Conservation (phyloP, 2,797 vertebrate species). For the Pseudomugil gertrudae region DNA sequence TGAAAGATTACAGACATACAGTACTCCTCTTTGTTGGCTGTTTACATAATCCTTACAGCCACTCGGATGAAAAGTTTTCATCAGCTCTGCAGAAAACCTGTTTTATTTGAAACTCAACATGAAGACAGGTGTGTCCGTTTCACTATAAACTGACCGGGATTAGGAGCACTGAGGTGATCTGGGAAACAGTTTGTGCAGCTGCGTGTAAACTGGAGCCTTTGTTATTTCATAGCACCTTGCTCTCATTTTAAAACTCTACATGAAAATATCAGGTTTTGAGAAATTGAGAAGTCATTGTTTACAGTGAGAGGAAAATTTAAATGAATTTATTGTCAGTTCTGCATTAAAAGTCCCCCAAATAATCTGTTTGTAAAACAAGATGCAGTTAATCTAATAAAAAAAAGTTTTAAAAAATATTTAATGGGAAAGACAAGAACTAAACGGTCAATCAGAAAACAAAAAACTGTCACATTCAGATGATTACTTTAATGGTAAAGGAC, state of each 20-base stretch:
- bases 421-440: too few species aligned
- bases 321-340: too few species aligned
- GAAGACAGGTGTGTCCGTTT: constrained; percentile 70
- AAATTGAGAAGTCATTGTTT: not conserved
- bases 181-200: constrained; percentile 38
- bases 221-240: constrained; percentile 19
- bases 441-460: too few species aligned
- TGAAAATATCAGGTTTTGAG: constrained; percentile 33
- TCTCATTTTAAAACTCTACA: constrained; percentile 12
- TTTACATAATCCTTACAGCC: constrained; percentile 70
- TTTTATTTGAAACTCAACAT: constrained; percentile 61
- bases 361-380: too few species aligned
- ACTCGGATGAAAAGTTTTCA: constrained; percentile 72
- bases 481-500: not conserved
- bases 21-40: constrained; percentile 66
- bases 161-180: constrained; percentile 25
- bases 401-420: too few species aligned
- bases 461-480: too few species aligned
- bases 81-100: constrained; percentile 47
- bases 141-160: constrained; percentile 28
- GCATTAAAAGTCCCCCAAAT: too few species aligned
- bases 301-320: too few species aligned
- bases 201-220: constrained; percentile 22
- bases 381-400: too few species aligned
- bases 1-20: constrained; percentile 58